Evolutionary conservation across 2,113 vertebrate genomes (phyloP).

Genomic region (Gorsachius goisagi): DNA sequence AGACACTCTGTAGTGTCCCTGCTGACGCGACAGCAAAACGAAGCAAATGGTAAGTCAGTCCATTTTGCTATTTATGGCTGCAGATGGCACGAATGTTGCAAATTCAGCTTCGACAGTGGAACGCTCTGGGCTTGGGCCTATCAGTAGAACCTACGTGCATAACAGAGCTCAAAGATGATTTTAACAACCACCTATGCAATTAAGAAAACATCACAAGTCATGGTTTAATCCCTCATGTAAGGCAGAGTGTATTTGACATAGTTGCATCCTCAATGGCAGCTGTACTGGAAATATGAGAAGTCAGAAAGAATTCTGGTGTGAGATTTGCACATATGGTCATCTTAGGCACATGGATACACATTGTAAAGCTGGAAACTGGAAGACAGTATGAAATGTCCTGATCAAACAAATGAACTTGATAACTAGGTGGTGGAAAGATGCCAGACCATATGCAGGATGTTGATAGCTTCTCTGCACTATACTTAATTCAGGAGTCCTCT

Average conservation of each 20-base stretch:
- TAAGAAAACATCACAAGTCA: neutral
- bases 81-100: neutral
- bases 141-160: neutral
- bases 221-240: neutral
- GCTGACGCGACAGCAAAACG: neutral
- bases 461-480: neutral
- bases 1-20: neutral
- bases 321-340: conserved; percentile 40
- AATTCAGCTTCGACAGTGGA: neutral
- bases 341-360: neutral
- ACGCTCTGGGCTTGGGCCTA: neutral
- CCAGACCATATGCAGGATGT: conserved; percentile 29
- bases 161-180: neutral
- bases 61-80: neutral
- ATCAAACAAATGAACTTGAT: conserved; percentile 27
- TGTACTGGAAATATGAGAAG: neutral
- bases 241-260: neutral
- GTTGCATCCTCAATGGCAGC: neutral
- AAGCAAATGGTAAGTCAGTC: neutral
- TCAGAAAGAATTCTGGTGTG: conserved; percentile 18
- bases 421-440: conserved; percentile 33
- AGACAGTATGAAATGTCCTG: neutral
- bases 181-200: neutral
- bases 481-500: neutral
- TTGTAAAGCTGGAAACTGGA: conserved; percentile 4